Base-by-base conservation (phyloP, 2,888 invertebrate genomes). In the Chorisops tibialis region DNA sequence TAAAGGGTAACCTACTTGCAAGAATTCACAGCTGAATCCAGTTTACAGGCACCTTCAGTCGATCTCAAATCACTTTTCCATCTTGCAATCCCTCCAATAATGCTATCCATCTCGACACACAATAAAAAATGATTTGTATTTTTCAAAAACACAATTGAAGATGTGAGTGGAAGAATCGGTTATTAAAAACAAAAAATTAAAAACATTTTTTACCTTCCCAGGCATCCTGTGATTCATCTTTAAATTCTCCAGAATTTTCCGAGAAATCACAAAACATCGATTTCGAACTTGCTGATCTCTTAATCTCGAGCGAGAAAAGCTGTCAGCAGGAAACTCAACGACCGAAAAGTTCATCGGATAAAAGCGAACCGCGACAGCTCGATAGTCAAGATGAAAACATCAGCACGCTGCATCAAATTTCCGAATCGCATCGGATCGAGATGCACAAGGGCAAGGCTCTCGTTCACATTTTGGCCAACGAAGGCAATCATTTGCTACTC, bases 391-490 rank as follows among this genome's bases (percentile, higher is more conserved):
- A 77, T 61, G 77, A 77, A 39, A 77, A 77, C 60, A 73, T 73
- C 1, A 74, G 75, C 47, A 75, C 76, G 1, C 61, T 78, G 11
- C 75, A 78, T 62, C 78, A 78, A 51, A 69, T 78, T 0, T 76
- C 78, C 14, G 78, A 78, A 59, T 74, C 75, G 6, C 77, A 78
- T 69, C 74, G 75, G 41, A 74, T 78, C 39, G 82, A 75, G 66
- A 70, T 79, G 61, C 78, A 79, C 64, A 79, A 79, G 64, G 86
- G 87, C 56, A 85, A 90, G 39, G 87, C 88, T 1, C 79, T 87
- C 1, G 82, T 93, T 24, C 90, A 91, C 73, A 88, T 87, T 52
- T 80, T 92, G 30, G 87, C 90, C 6, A 85, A 88, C 61, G 87
- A 85, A 71, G 91, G 90, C 0, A 88, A 90, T 67, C 85, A 87